These are phyloP conservation scores for Nannobrachium achirus DNA, from an alignment of 2,113 vertebrate species.

Conservation along the genomic window DNA sequence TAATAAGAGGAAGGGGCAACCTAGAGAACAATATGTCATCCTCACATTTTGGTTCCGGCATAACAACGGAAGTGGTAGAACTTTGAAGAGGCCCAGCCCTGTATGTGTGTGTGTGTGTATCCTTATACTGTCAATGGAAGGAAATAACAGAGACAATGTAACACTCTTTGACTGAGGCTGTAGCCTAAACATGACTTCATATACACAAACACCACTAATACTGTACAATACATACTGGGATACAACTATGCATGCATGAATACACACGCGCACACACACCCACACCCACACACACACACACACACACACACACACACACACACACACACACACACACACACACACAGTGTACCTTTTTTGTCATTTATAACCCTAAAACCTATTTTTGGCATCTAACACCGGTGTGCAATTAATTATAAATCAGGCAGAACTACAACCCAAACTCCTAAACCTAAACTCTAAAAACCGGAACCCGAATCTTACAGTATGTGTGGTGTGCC, in stretches of 20 bases:
- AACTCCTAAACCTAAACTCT: too few species aligned
- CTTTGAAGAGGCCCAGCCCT: constrained; percentile 6
- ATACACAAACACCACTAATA: too few species aligned
- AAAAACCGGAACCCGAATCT: too few species aligned
- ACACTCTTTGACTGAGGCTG: constrained; percentile 44
- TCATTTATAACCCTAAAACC: too few species aligned
- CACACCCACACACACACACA: neutral
- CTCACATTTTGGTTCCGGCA: constrained; percentile 19
- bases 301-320: neutral
- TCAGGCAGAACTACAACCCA: too few species aligned
- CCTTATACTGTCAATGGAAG: constrained; percentile 49
- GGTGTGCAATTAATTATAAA: too few species aligned
- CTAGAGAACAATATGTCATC: constrained; percentile 33
- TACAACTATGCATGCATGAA: too few species aligned
- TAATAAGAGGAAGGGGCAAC: constrained; percentile 25
- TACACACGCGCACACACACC: too few species aligned
- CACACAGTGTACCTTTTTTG: too few species aligned
- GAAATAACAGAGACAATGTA: constrained; percentile 68
- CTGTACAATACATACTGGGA: too few species aligned
- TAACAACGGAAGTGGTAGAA: constrained; percentile 21
- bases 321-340: neutral
- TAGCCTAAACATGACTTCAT: constrained; percentile 39
- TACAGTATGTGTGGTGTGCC: too few species aligned
- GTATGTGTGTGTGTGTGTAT: constrained; percentile 17
- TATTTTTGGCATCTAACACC: too few species aligned